Evolutionary conservation across 2,797 vertebrate genomes (phyloP), one percentile per base, ranked within the genome.

Genomic region (Intellagama lesueurii): DNA sequence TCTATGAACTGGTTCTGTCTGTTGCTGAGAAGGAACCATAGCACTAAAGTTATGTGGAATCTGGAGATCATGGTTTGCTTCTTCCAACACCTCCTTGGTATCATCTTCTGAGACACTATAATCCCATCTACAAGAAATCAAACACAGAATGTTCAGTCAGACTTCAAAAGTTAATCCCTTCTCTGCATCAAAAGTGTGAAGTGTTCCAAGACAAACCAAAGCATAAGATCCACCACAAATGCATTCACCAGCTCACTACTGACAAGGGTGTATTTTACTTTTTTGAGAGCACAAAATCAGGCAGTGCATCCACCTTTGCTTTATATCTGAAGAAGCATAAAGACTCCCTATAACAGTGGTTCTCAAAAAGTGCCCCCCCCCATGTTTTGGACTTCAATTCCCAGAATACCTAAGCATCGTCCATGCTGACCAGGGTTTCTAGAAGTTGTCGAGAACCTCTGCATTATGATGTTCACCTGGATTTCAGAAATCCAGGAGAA

Each of bases 11-110:
- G 98, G 97, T 24, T 93, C 32, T 70, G 95, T 5, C 0, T 97
- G 91, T 26, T 94, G 96, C 87, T 98, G 98, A 11, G 98, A 98
- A 1, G 97, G 95, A 73, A 97, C 97, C 0, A 98, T 99, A 77
- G 92, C 68, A 30, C 97, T 98, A 91, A 99, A 99, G 96, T 99
- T 99, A 78, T 97, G 97, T 12, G 98, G 98, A 89, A 99, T 95
- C 91, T 91, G 94, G 8, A 99, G 98, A 30, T 99, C 96, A 2
- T 98, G 98, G 60, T 96, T 98, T 88, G 98, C 86, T 79, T 97
- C 97, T 87, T 98, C 97, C 89, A 99, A 92, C 60, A 98, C 97
- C 89, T 98, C 96, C 94, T 98, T 97, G 96, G 98, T 98, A 28
- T 96, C 96, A 76, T 97, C 97, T 92, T 99, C 98, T 14, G 98